These are phyloP conservation scores for Acrocera orbiculus DNA, from an alignment of 2,888 invertebrate genomes.

Conservation along the genomic window DNA sequence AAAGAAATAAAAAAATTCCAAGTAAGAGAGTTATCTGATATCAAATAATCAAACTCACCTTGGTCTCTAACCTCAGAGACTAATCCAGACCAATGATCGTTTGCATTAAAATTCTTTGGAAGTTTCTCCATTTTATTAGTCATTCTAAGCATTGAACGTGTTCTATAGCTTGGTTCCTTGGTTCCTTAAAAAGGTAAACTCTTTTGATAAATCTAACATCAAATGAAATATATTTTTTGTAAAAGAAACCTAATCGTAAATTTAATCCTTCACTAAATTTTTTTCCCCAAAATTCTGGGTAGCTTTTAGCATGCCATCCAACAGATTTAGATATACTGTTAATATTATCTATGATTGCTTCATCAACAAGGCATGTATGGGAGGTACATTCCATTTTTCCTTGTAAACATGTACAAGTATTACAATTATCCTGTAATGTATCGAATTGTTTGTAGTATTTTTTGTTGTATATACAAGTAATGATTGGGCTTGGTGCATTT, in stretches of 20 bases:
- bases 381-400: slow-evolving; percentile 40
- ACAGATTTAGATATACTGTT: slow-evolving; percentile 35
- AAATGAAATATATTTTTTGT: no score
- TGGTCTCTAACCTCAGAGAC: slow-evolving; percentile 57
- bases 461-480: slow-evolving; percentile 25
- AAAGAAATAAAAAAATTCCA: neutral
- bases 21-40: neutral
- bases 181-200: slow-evolving; percentile 16
- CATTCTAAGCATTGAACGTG: slow-evolving; percentile 27
- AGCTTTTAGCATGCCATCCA: slow-evolving; percentile 68
- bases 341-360: slow-evolving; percentile 47
- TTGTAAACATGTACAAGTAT: slow-evolving; percentile 44
- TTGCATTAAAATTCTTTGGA: slow-evolving; percentile 59
- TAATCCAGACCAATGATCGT: slow-evolving; percentile 52
- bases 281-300: slow-evolving; percentile 67
- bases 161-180: slow-evolving; percentile 26
- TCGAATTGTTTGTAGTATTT: slow-evolving; percentile 35
- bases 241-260: slow-evolving; percentile 61
- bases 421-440: slow-evolving; percentile 46
- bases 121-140: slow-evolving; percentile 28
- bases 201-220: neutral
- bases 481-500: slow-evolving; percentile 24
- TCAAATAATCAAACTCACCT: slow-evolving; percentile 39
- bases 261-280: slow-evolving; percentile 64
- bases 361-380: slow-evolving; percentile 58